Percentiles rank a stretch among this genome's conserved stretches.
These are phyloP conservation scores for Pycnomerus fuliginosus DNA, from an alignment of 2,888 invertebrate species.

Conservation along the genomic window DNA sequence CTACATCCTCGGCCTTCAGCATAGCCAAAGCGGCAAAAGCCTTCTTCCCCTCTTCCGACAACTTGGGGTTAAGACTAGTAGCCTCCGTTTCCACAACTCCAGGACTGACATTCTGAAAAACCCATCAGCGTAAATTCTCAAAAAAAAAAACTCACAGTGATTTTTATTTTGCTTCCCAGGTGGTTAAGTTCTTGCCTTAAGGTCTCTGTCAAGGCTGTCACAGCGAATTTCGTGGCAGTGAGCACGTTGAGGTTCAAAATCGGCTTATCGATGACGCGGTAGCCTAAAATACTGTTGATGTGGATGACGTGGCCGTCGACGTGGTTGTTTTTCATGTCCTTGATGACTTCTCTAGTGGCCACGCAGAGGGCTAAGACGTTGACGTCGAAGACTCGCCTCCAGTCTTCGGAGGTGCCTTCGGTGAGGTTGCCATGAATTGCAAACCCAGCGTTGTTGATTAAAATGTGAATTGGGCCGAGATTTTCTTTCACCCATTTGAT, in stretches of 20 bases:
- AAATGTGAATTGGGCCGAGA: constrained; percentile 34
- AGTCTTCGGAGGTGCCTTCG: constrained; percentile 33
- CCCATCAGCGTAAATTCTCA: too few relatives aligned
- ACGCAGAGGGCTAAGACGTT: constrained; percentile 37
- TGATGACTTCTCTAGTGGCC: constrained; percentile 34
- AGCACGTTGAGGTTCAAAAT: constrained; percentile 31
- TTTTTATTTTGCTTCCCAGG: too few relatives aligned
- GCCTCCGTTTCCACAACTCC: too few relatives aligned
- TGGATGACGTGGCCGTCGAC: constrained; percentile 35
- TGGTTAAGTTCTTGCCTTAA: too few relatives aligned
- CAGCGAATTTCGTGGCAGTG: constrained; percentile 35
- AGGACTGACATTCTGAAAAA: too few relatives aligned
- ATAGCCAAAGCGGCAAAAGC: too few relatives aligned
- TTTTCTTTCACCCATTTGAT: constrained; percentile 35
- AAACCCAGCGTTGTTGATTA: constrained; percentile 38
- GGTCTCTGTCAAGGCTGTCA: constrained; percentile 35
- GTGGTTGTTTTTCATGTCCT: constrained; percentile 32
- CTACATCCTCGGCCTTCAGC: too few relatives aligned
- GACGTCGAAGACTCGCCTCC: constrained; percentile 34
- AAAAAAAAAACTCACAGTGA: too few relatives aligned
- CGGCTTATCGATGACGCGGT: constrained; percentile 25
- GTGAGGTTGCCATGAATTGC: constrained; percentile 25
- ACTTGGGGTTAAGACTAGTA: too few relatives aligned
- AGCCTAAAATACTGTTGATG: constrained; percentile 34
- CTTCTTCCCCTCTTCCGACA: too few relatives aligned